phyloP scores from a whole-genome alignment of 2,888 invertebrate species.

The Sphecodes monilicornis region DNA sequence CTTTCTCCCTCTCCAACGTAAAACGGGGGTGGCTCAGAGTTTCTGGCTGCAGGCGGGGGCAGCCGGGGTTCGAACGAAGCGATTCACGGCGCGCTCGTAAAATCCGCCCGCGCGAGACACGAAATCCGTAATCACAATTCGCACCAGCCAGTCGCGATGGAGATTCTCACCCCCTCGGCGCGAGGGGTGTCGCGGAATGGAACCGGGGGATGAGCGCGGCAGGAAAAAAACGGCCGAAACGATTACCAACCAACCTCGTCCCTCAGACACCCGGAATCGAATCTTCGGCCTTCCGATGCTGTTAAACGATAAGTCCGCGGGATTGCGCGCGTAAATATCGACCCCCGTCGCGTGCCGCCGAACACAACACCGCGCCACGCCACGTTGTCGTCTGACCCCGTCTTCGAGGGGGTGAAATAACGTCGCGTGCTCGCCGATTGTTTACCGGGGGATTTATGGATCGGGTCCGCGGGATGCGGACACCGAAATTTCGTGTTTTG shows the following conservation, averaged over 20 bases:
- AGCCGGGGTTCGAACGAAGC: slow-evolving; percentile 48
- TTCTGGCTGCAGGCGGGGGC: neutral
- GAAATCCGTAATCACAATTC: slow-evolving; percentile 74
- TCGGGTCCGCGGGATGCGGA: neutral
- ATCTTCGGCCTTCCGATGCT: slow-evolving; percentile 30
- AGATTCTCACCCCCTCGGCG: slow-evolving; percentile 47
- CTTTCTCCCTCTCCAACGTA: neutral
- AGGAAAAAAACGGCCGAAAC: neutral
- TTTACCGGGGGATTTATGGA: slow-evolving; percentile 1
- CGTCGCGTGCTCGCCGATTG: neutral
- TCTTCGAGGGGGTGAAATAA: neutral
- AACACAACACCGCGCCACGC: neutral
- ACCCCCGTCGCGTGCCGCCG: slow-evolving; percentile 4
- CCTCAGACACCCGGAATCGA: slow-evolving; percentile 37
- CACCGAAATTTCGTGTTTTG: neutral
- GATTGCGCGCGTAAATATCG: slow-evolving; percentile 38
- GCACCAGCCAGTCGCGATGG: slow-evolving; percentile 60
- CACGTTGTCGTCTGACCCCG: neutral
- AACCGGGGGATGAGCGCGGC: neutral
- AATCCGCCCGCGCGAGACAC: slow-evolving; percentile 68
- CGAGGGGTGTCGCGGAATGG: slow-evolving; percentile 17
- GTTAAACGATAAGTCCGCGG: slow-evolving; percentile 43
- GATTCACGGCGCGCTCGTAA: slow-evolving; percentile 67
- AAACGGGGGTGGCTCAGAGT: neutral
- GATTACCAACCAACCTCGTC: neutral